These are phyloP conservation scores for Plestiodon gilberti DNA, from an alignment of 2,113 vertebrate species.

Conservation along the genomic window DNA sequence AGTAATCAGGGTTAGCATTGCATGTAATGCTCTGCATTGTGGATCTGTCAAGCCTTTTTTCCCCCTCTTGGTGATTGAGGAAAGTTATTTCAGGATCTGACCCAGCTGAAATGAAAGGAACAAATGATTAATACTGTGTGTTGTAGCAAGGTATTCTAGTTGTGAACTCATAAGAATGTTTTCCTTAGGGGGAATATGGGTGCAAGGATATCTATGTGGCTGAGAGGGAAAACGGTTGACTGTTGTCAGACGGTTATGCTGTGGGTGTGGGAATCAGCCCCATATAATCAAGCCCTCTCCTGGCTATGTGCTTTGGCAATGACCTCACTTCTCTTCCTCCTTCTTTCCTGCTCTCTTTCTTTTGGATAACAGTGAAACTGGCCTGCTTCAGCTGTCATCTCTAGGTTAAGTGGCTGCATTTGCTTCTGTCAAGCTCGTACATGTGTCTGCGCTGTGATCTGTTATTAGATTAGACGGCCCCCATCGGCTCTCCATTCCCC, in stretches of 20 bases:
- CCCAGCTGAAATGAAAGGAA: fast-evolving
- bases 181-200: not conserved
- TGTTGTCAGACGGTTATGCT: not conserved
- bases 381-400: conserved; percentile 60
- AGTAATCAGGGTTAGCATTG: not conserved
- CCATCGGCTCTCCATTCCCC: conserved; percentile 66
- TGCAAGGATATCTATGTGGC: not conserved
- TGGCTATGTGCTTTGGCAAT: not conserved
- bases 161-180: not conserved
- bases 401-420: conserved; percentile 72
- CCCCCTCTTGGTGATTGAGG: not conserved
- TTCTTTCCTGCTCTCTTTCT: not conserved
- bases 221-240: not conserved
- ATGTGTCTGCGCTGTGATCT: conserved; percentile 73
- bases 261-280: not conserved
- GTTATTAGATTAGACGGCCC: conserved; percentile 87
- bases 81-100: not conserved
- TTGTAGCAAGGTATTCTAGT: not conserved
- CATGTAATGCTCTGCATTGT: not conserved
- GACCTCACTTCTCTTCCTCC: conserved; percentile 18
- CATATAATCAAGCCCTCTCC: conserved; percentile 30
- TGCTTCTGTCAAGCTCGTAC: conserved; percentile 72
- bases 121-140: not conserved
- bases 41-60: not conserved
- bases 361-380: conserved; percentile 36